A percentile compares a stretch with the other conserved stretches of the same genome.
Conservation (phyloP, 2,797 vertebrate genomes). For the Pygocentrus nattereri region DNA sequence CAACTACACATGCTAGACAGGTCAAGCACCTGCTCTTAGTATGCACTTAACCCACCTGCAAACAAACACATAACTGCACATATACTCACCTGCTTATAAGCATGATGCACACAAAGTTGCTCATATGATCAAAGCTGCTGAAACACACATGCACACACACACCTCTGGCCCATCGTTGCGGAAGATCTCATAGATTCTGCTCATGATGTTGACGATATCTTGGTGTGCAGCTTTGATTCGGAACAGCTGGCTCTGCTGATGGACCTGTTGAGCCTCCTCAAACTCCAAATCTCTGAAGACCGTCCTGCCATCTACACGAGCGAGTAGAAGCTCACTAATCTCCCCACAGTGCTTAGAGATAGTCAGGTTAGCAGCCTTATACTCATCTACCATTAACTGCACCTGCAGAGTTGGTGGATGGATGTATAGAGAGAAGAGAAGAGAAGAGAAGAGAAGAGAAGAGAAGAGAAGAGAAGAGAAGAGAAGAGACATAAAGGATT, state of each 20-base stretch:
- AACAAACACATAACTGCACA: not conserved
- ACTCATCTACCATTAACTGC: constrained; percentile 82
- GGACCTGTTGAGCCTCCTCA: constrained; percentile 77
- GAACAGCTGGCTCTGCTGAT: constrained; percentile 74
- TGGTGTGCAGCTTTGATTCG: constrained; percentile 76
- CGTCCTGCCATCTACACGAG: constrained; percentile 80
- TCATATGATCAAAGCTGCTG: not conserved
- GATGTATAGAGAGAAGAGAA: not conserved
- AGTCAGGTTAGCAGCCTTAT: constrained; percentile 79
- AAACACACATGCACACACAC: not conserved
- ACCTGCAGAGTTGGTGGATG: constrained; percentile 71
- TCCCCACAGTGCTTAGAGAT: constrained; percentile 77
- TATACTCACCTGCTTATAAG: not conserved
- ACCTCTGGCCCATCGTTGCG: constrained; percentile 84
- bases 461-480: not conserved
- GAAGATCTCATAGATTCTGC: constrained; percentile 80
- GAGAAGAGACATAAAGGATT: not conserved
- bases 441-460: not conserved
- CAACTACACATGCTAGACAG: not conserved
- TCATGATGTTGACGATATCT: constrained; percentile 78
- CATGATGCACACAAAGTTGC: not conserved
- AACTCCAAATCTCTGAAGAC: constrained; percentile 87
- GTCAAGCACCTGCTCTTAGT: constrained; percentile 8
- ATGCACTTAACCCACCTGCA: constrained; percentile 25
- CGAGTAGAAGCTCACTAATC: constrained; percentile 84